Evolutionary conservation across 1,140 invertebrate species (phyloP).

Genomic region (Microplitis demolitor): DNA sequence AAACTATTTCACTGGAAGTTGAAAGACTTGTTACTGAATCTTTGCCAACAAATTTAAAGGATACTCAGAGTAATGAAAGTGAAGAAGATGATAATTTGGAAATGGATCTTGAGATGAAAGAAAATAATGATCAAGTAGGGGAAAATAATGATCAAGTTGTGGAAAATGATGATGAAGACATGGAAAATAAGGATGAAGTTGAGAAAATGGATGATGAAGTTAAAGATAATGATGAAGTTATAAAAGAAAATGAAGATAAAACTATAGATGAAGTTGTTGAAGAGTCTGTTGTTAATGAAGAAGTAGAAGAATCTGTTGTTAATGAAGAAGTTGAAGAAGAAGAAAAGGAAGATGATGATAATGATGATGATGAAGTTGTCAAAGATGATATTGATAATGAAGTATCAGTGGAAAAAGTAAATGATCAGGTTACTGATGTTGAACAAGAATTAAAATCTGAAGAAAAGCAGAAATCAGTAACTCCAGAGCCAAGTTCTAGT

Average conservation of each 20-base stretch:
- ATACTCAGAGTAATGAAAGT: not conserved
- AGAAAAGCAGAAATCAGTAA: conserved; percentile 13
- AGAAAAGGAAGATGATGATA: not conserved
- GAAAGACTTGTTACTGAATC: conserved; percentile 42
- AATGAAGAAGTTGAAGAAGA: conserved; percentile 3
- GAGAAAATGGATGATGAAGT: conserved; percentile 13
- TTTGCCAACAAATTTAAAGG: not conserved
- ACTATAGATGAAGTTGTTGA: no score
- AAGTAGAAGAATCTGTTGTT: no score
- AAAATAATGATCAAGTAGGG: not conserved
- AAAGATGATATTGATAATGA: not conserved
- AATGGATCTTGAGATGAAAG: not conserved
- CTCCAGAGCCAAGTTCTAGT: not conserved
- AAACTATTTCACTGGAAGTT: conserved; percentile 50
- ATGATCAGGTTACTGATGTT: no score
- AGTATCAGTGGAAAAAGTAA: not conserved
- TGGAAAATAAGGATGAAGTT: not conserved
- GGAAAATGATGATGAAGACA: conserved; percentile 18
- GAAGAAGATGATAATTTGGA: not conserved
- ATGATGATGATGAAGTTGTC: not conserved
- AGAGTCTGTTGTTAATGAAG: no score
- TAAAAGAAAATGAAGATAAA: no score
- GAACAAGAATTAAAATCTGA: not conserved
- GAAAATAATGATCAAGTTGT: conserved; percentile 12
- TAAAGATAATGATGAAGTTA: not conserved